Conservation (phyloP, 2,113 vertebrate genomes). For the Erythrolamprus reginae region DNA sequence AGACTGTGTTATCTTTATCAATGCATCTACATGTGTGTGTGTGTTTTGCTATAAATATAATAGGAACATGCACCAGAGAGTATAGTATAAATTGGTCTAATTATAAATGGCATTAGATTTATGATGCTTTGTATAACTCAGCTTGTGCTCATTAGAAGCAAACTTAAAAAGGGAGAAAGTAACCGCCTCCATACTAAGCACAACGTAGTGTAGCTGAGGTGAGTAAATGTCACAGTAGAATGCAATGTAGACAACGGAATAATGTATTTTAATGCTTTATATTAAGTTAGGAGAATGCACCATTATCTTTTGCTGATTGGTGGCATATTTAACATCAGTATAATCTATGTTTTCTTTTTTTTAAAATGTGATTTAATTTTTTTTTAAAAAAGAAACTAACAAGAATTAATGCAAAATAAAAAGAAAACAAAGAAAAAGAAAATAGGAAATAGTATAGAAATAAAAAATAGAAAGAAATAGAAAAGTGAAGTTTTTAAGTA, state of each 20-base stretch:
- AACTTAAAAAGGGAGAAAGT: conserved; percentile 21
- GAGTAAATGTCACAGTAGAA: conserved; percentile 9
- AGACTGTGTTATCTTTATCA: conserved; percentile 22
- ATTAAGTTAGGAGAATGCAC: not conserved
- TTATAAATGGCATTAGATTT: conserved; percentile 15
- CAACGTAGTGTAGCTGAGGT: not conserved
- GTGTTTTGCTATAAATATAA: conserved; percentile 14
- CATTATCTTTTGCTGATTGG: not conserved
- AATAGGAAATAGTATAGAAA: not conserved
- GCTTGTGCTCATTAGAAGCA: conserved; percentile 31
- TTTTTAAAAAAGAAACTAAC: not conserved
- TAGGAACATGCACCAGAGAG: conserved; percentile 26
- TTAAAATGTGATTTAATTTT: not conserved
- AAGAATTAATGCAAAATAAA: not conserved
- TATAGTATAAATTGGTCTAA: conserved; percentile 39
- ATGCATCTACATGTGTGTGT: conserved; percentile 19
- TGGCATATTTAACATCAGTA: not conserved
- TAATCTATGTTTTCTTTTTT: not conserved
- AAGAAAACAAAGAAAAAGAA: not conserved
- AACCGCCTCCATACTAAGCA: conserved; percentile 14
- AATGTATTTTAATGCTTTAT: not conserved
- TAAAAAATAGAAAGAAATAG: not conserved
- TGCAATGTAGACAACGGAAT: not conserved
- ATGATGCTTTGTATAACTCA: conserved; percentile 43
- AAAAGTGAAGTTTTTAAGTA: not conserved